Conservation (phyloP, 1,140 invertebrate species). For the Drosophila ohnishii region DNA sequence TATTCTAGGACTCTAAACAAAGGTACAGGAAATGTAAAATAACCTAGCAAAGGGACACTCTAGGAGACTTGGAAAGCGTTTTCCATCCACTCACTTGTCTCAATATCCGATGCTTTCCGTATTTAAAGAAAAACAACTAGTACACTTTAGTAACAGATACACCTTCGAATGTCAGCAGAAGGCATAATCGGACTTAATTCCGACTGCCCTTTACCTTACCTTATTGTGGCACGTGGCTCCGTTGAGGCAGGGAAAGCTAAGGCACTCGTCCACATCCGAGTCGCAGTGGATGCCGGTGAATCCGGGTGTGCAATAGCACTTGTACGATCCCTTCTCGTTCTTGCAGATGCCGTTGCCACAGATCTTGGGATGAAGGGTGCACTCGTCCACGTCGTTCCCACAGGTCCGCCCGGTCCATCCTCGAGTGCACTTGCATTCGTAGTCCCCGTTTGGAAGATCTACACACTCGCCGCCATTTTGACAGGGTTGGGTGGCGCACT, state of each 20-base stretch:
- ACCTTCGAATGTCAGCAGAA: neutral
- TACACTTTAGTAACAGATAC: conserved; percentile 68
- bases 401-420: conserved; percentile 90
- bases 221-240: conserved; percentile 93
- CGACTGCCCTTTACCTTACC: conserved; percentile 62
- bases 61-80: neutral
- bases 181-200: conserved; percentile 5
- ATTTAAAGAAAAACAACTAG: conserved; percentile 83
- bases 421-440: conserved; percentile 90
- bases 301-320: conserved; percentile 93
- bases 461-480: conserved; percentile 88
- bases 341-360: conserved; percentile 93
- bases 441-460: conserved; percentile 85
- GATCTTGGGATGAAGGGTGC: conserved; percentile 85
- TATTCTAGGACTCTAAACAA: neutral
- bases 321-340: conserved; percentile 90
- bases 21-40: neutral
- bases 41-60: too few species aligned
- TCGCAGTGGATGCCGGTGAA: conserved; percentile 92
- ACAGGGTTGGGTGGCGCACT: conserved; percentile 86
- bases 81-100: conserved; percentile 76
- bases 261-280: conserved; percentile 93
- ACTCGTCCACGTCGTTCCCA: conserved; percentile 91
- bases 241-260: conserved; percentile 94
- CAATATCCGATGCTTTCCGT: conserved; percentile 83